Conservation (phyloP, 1,140 invertebrate genomes). For the Protaetia brevitarsis region DNA sequence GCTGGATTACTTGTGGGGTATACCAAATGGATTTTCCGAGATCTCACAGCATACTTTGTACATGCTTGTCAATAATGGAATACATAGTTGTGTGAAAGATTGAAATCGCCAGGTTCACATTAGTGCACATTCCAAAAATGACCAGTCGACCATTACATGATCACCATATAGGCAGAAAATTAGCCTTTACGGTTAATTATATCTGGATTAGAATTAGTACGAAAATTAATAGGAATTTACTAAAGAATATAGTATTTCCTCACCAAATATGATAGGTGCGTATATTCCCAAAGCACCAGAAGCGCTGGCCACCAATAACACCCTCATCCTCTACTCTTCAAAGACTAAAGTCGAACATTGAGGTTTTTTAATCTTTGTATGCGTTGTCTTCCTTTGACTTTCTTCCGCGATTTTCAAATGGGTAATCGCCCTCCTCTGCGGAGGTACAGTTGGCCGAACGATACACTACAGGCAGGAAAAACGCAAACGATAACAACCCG, state of each 20-base stretch:
- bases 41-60: too few species aligned
- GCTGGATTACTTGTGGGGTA: too few species aligned
- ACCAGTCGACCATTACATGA: too few species aligned
- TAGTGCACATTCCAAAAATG: too few species aligned
- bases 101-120: too few species aligned
- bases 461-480: conserved; percentile 82
- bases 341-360: conserved; percentile 77
- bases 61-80: too few species aligned
- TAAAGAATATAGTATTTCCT: conserved; percentile 41
- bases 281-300: conserved; percentile 81
- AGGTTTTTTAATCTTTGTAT: conserved; percentile 58
- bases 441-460: conserved; percentile 88
- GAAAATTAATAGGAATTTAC: neutral
- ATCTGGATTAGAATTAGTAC: too few species aligned
- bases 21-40: too few species aligned
- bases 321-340: conserved; percentile 76
- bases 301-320: conserved; percentile 74
- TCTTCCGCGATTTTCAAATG: conserved; percentile 82
- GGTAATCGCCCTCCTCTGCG: conserved; percentile 80
- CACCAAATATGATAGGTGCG: conserved; percentile 87
- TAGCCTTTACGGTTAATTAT: too few species aligned
- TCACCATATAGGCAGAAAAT: too few species aligned
- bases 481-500: conserved; percentile 73
- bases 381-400: conserved; percentile 72
- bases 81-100: too few species aligned